Evolutionary conservation across 2,797 vertebrate species (phyloP).

Genomic region (Bradypus variegatus): DNA sequence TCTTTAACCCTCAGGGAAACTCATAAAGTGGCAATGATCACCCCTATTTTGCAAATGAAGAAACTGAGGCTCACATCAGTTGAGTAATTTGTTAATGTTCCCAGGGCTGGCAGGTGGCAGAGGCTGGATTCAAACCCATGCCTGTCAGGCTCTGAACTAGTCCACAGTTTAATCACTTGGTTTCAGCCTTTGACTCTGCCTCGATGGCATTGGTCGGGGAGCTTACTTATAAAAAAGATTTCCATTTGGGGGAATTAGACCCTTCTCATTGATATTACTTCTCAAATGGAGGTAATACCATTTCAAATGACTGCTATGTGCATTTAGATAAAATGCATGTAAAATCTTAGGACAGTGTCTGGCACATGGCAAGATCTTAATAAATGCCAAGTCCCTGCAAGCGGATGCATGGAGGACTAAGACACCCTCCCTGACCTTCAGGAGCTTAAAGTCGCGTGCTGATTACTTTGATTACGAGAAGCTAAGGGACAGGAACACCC

Average conservation of each 20-base stretch:
- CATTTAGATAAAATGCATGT: too few species aligned
- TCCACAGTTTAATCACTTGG: background rate
- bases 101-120: background rate
- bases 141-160: background rate
- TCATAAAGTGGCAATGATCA: background rate
- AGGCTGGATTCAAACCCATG: background rate
- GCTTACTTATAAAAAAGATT: background rate
- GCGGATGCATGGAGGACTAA: accelerated
- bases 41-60: background rate
- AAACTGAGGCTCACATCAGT: background rate
- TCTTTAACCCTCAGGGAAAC: background rate
- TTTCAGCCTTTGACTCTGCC: background rate
- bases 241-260: background rate
- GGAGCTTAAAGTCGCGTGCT: background rate
- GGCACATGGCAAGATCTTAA: background rate
- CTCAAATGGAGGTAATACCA: background rate
- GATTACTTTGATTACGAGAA: background rate
- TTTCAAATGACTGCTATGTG: background rate
- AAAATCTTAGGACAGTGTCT: too few species aligned
- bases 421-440: background rate
- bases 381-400: background rate
- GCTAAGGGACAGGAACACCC: background rate
- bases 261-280: too few species aligned
- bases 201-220: background rate
- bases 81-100: background rate